These are phyloP conservation scores for Trachymyrmex septentrionalis DNA, from an alignment of 1,140 invertebrate species.

Conservation along the genomic window DNA sequence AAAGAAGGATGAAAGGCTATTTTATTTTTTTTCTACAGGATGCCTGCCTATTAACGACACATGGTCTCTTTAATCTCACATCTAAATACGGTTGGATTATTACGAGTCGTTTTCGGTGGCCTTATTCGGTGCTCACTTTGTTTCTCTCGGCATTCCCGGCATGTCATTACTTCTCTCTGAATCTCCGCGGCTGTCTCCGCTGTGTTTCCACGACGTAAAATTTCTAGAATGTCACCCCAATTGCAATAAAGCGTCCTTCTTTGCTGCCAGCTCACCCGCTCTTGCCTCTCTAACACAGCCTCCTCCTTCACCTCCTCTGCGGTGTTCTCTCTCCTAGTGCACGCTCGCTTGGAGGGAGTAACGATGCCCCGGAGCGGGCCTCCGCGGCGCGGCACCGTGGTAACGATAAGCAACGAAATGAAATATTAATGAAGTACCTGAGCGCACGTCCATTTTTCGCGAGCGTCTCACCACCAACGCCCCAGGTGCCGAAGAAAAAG, in stretches of 20 bases:
- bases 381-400: constrained; percentile 79
- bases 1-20: neutral
- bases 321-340: constrained; percentile 55
- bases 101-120: constrained; percentile 20
- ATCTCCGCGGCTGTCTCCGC: constrained; percentile 38
- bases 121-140: constrained; percentile 2
- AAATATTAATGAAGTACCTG: constrained; percentile 86
- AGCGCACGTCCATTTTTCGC: constrained; percentile 76
- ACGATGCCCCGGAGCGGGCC: constrained; percentile 83
- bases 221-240: constrained; percentile 62
- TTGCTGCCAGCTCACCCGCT: constrained; percentile 26
- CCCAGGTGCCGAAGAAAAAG: constrained; percentile 72
- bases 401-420: constrained; percentile 87
- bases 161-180: constrained; percentile 57
- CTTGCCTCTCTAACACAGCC: constrained; percentile 42
- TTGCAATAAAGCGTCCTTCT: constrained; percentile 67
- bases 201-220: constrained; percentile 54
- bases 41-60: neutral
- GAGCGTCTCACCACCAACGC: constrained; percentile 75
- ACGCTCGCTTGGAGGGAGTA: constrained; percentile 82
- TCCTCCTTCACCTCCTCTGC: constrained; percentile 50
- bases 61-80: neutral
- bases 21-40: neutral
- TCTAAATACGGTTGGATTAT: constrained; percentile 33
- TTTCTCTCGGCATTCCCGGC: constrained; percentile 15